Conservation (phyloP, 2,888 invertebrate genomes). For the Cataglyphis albicans region DNA sequence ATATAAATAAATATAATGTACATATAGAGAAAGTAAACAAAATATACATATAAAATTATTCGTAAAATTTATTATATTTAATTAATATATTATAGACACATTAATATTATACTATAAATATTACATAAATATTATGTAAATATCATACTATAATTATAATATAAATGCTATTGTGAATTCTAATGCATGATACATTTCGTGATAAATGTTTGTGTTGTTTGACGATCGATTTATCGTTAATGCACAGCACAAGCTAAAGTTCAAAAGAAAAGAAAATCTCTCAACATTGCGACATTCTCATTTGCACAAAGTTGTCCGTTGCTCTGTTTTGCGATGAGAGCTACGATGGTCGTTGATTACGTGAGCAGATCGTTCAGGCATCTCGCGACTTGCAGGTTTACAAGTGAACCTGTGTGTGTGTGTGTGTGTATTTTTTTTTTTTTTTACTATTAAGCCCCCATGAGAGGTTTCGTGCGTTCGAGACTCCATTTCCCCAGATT, state of each 20-base stretch:
- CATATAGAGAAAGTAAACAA: neutral
- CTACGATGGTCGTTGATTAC: conserved; percentile 60
- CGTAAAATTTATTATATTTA: neutral
- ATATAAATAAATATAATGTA: neutral
- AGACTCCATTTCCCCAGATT: conserved; percentile 62
- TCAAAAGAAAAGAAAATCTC: neutral
- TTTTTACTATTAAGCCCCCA: conserved; percentile 49
- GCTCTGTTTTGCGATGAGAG: neutral
- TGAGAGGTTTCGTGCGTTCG: conserved; percentile 52
- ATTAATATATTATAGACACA: neutral
- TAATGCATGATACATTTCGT: neutral
- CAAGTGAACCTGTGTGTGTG: conserved; percentile 12
- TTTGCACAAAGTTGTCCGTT: neutral
- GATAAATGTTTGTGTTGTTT: neutral
- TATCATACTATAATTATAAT: neutral
- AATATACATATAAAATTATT: neutral
- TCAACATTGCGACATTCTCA: neutral
- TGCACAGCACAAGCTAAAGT: neutral
- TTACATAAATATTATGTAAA: neutral
- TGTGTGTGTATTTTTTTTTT: neutral
- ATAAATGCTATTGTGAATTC: neutral
- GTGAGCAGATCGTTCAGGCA: conserved; percentile 24
- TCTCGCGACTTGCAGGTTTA: conserved; percentile 14
- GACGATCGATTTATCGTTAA: neutral
- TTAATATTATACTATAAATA: neutral